Conservation (phyloP, 1,140 invertebrate species). For the Pemphigus obesinymphae region DNA sequence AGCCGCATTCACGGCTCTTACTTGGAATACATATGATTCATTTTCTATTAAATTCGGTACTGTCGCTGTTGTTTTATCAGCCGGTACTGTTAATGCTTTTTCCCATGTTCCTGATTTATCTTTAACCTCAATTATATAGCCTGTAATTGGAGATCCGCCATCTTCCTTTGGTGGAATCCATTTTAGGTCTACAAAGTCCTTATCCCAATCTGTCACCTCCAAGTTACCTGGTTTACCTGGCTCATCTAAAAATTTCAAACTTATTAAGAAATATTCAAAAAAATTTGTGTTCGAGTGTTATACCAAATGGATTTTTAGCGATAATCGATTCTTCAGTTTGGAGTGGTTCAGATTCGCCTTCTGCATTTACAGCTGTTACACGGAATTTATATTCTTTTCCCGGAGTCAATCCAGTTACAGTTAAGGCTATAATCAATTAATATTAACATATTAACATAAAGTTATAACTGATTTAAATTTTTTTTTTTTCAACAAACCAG, state of each 20-base stretch:
- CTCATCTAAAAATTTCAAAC: slow-evolving; percentile 60
- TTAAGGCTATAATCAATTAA: slow-evolving; percentile 57
- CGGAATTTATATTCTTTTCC: slow-evolving; percentile 92
- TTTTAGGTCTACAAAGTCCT: slow-evolving; percentile 84
- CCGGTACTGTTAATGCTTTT: slow-evolving; percentile 78
- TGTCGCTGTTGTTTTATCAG: slow-evolving; percentile 71
- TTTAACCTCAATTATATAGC: slow-evolving; percentile 87
- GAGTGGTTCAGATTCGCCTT: slow-evolving; percentile 94
- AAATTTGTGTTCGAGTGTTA: no score
- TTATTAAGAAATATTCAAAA: slow-evolving; percentile 23
- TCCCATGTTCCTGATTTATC: slow-evolving; percentile 91
- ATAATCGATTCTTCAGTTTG: slow-evolving; percentile 77
- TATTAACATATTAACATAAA: neutral
- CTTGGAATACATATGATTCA: slow-evolving; percentile 84
- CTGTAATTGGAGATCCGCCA: slow-evolving; percentile 80
- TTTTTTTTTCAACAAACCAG: slow-evolving; percentile 54
- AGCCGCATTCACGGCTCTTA: slow-evolving; percentile 85
- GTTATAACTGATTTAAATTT: no score
- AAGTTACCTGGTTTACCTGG: slow-evolving; percentile 88
- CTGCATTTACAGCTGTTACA: slow-evolving; percentile 90
- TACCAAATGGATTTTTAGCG: slow-evolving; percentile 93
- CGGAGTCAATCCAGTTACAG: slow-evolving; percentile 80
- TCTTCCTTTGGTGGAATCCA: slow-evolving; percentile 78
- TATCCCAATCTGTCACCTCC: slow-evolving; percentile 91
- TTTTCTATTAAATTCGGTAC: slow-evolving; percentile 88